phyloP scores from a whole-genome alignment of 2,113 vertebrate genomes.

The Oryctolagus cuniculus region mOryCun1.1 NC_091433.1:128104001-128104500 shows the following conservation, averaged over 20 bases:
- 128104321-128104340: neutral
- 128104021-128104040: neutral
- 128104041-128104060: neutral
- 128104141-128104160: neutral
- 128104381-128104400: neutral
- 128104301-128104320: neutral
- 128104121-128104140: neutral
- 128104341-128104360: neutral
- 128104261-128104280: neutral
- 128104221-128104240: neutral
- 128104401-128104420: conserved; percentile 28
- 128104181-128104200: neutral
- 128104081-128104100: neutral
- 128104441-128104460: neutral
- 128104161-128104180: neutral
- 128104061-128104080: neutral
- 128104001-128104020: neutral
- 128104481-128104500: neutral
- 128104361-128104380: conserved; percentile 24
- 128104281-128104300: neutral
- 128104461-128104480: neutral
- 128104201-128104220: neutral
- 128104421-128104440: conserved; percentile 20
- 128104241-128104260: neutral
- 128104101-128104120: neutral